These are phyloP conservation scores for Pherbina coryleti DNA, from an alignment of 2,888 invertebrate species.

Conservation along the genomic window DNA sequence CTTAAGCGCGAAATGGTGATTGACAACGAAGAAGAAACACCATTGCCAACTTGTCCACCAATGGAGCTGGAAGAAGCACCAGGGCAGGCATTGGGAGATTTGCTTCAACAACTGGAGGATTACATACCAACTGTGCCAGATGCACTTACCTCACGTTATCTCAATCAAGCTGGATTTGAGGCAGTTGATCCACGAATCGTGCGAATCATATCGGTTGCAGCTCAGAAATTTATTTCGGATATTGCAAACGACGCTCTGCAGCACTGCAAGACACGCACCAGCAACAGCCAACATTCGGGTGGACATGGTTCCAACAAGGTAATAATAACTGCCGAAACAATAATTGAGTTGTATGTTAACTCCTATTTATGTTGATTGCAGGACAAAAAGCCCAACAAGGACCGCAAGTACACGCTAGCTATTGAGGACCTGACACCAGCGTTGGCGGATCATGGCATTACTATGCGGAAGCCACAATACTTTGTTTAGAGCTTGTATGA, in stretches of 20 bases:
- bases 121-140: constrained; percentile 94
- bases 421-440: constrained; percentile 97
- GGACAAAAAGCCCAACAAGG: constrained; percentile 74
- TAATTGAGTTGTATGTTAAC: constrained; percentile 44
- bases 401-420: constrained; percentile 88
- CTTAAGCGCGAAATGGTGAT: constrained; percentile 43
- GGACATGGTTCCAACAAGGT: constrained; percentile 74
- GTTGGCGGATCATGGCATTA: constrained; percentile 94
- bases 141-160: constrained; percentile 82
- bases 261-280: constrained; percentile 92
- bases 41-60: constrained; percentile 8
- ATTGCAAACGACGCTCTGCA: constrained; percentile 97
- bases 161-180: constrained; percentile 92
- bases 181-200: constrained; percentile 91
- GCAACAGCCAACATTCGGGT: constrained; percentile 76
- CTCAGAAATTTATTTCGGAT: constrained; percentile 98
- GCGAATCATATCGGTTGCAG: constrained; percentile 91
- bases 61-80: constrained; percentile 47
- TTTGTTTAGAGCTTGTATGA: constrained; percentile 75
- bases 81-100: constrained; percentile 88
- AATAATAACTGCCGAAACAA: constrained; percentile 48
- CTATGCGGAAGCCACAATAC: constrained; percentile 94
- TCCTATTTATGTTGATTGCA: constrained; percentile 41
- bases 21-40: constrained; percentile 43
- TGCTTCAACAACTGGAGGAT: constrained; percentile 92